phyloP scores from a whole-genome alignment of 2,113 vertebrate genomes.

The Oenanthe melanoleuca region DNA sequence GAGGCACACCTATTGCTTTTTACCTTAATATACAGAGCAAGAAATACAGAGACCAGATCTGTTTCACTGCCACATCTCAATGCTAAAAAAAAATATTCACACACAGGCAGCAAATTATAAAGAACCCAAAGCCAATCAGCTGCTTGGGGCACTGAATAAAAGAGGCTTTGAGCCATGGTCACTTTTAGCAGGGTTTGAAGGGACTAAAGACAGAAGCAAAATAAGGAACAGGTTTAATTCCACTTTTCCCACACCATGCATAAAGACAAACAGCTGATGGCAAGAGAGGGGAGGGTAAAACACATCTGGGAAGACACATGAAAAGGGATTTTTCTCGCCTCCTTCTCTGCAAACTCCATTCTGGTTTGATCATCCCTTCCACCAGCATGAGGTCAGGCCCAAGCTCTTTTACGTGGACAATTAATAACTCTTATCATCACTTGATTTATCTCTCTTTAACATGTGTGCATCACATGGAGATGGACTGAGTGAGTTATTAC shows the following conservation, averaged over 20 bases:
- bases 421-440: slow-evolving; percentile 2
- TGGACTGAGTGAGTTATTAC: slow-evolving; percentile 15
- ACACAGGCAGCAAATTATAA: not conserved
- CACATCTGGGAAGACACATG: not conserved
- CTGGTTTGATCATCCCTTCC: slow-evolving; percentile 1
- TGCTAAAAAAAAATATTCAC: not conserved
- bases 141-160: not conserved
- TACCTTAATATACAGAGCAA: not conserved
- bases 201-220: not conserved
- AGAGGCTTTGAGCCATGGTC: not conserved
- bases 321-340: not conserved
- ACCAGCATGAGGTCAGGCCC: slow-evolving; percentile 1
- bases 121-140: not conserved
- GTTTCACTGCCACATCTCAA: not conserved
- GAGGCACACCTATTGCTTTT: not conserved
- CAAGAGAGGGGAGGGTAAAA: not conserved
- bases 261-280: not conserved
- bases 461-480: slow-evolving; percentile 45
- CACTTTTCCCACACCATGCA: not conserved
- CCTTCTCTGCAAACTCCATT: not conserved
- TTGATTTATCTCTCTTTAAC: slow-evolving; percentile 27
- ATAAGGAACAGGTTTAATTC: not conserved
- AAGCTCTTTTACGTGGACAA: slow-evolving; percentile 26
- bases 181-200: not conserved
- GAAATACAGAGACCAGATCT: not conserved